These are phyloP conservation scores for Lithodes maja DNA, from an alignment of 2,888 invertebrate species.

Conservation along the genomic window DNA sequence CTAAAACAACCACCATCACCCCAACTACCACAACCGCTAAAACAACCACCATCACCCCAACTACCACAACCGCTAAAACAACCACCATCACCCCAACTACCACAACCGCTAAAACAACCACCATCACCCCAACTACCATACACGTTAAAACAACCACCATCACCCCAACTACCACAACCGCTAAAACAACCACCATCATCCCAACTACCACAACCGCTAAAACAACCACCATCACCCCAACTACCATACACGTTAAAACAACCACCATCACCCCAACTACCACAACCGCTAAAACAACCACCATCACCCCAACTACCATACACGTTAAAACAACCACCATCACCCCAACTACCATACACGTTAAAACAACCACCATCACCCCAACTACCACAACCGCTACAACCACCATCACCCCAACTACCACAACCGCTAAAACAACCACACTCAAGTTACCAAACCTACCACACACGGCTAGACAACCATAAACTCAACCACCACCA, in stretches of 20 bases:
- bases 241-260: not conserved
- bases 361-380: no score
- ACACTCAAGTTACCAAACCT: no score
- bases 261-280: not conserved
- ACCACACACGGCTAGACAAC: no score
- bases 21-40: not conserved
- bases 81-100: not conserved
- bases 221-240: not conserved
- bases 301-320: not conserved
- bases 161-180: not conserved
- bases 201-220: not conserved
- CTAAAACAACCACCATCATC: not conserved
- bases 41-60: not conserved
- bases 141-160: not conserved
- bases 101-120: not conserved
- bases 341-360: not conserved
- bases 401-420: no score
- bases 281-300: not conserved
- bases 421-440: no score
- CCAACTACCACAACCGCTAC: no score
- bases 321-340: not conserved
- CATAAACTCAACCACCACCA: no score
- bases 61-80: not conserved
- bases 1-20: not conserved
- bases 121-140: not conserved